A percentile compares a stretch with the other conserved stretches of the same genome.
phyloP scores from a whole-genome alignment of 2,113 vertebrate genomes.

The Turnix velox region DNA sequence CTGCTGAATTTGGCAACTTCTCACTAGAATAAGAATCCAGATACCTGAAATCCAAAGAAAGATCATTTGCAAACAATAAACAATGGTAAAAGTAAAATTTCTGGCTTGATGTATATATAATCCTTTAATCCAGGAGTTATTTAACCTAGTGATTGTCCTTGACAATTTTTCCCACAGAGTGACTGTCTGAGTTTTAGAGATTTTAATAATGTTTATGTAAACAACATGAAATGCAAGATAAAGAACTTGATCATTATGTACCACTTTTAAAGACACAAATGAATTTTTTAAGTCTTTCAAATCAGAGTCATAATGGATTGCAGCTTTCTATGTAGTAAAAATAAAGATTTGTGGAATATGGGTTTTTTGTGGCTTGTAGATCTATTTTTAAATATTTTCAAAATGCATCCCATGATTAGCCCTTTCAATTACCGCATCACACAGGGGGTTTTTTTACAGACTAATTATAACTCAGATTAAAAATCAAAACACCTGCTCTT shows the following conservation, averaged over 20 bases:
- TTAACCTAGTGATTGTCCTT: slow-evolving; percentile 32
- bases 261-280: slow-evolving; percentile 46
- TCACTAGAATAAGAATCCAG: not conserved
- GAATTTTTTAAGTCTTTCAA: slow-evolving; percentile 64
- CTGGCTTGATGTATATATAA: not conserved
- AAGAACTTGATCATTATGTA: slow-evolving; percentile 61
- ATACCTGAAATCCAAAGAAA: not conserved
- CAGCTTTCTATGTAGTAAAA: slow-evolving; percentile 64
- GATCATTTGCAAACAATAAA: not conserved
- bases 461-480: slow-evolving; percentile 73
- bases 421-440: slow-evolving; percentile 65
- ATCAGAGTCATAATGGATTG: slow-evolving; percentile 65
- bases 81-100: not conserved
- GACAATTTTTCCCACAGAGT: not conserved
- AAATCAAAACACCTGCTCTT: slow-evolving; percentile 75
- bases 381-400: slow-evolving; percentile 57
- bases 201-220: slow-evolving; percentile 64
- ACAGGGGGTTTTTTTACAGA: slow-evolving; percentile 42
- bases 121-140: slow-evolving; percentile 39
- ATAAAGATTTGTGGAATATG: slow-evolving; percentile 57
- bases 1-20: not conserved
- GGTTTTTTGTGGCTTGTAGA: slow-evolving; percentile 1
- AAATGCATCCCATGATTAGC: slow-evolving; percentile 63
- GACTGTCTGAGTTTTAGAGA: slow-evolving; percentile 34
- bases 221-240: slow-evolving; percentile 56